Percentiles rank a stretch among this genome's conserved stretches.
These are phyloP conservation scores for Callipepla californica DNA, from an alignment of 2,113 vertebrate species.

Conservation along the genomic window DNA sequence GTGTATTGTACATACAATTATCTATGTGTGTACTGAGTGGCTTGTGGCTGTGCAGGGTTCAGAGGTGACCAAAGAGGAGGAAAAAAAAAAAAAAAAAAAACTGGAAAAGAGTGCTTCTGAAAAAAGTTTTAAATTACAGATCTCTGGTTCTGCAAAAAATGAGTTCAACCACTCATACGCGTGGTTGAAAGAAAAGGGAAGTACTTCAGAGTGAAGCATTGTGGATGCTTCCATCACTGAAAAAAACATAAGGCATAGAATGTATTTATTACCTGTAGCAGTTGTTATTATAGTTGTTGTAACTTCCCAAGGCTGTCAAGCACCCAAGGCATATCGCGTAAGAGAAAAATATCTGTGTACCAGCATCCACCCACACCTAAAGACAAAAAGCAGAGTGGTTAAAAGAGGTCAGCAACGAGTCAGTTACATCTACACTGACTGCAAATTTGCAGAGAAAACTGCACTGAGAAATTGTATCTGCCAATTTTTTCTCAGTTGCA, in stretches of 20 bases:
- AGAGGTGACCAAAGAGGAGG: background rate
- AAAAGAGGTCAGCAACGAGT: background rate
- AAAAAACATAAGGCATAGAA: fast-evolving
- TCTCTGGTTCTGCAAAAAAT: background rate
- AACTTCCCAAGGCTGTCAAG: slow-evolving; percentile 95
- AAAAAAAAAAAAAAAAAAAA: background rate
- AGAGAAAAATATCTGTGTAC: slow-evolving; percentile 98
- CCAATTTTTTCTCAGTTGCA: background rate
- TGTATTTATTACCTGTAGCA: slow-evolving; percentile 90
- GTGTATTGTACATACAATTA: fast-evolving
- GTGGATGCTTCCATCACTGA: background rate
- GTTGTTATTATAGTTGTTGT: slow-evolving; percentile 97
- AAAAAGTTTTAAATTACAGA: background rate
- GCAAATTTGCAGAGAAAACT: background rate
- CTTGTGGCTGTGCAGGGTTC: background rate
- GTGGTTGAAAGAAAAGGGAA: background rate
- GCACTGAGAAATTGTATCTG: background rate
- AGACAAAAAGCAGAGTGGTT: background rate
- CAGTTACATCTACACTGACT: fast-evolving
- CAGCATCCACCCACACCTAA: slow-evolving; percentile 98
- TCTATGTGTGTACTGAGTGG: background rate
- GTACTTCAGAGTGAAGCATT: background rate
- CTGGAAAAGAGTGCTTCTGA: background rate
- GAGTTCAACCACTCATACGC: background rate
- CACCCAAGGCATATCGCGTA: slow-evolving; percentile 98